Evolutionary conservation across 2,113 vertebrate species (phyloP).

Genomic region (Marmota monax): DNA sequence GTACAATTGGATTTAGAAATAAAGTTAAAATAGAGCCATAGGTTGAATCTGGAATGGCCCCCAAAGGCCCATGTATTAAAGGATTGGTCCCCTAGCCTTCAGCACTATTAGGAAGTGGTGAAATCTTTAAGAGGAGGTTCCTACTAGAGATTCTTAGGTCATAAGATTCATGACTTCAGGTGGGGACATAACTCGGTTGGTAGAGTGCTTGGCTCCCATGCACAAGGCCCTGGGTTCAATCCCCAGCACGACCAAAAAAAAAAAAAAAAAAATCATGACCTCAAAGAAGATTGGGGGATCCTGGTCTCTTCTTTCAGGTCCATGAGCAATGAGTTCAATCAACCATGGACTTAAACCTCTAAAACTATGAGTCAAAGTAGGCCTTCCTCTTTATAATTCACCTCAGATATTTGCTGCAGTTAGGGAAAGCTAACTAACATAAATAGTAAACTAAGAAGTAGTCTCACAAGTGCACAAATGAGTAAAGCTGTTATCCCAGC

Average conservation of each 20-base stretch:
- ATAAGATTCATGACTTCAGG: neutral
- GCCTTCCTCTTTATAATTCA: neutral
- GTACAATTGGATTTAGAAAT: neutral
- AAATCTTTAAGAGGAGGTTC: neutral
- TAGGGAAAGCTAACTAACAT: neutral
- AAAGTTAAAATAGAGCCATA: neutral
- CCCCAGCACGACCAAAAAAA: too few species aligned
- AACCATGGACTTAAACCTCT: neutral
- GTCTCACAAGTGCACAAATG: neutral
- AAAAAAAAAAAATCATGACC: too few species aligned
- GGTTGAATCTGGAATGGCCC: neutral
- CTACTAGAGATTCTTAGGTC: neutral
- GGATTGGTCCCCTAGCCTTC: neutral
- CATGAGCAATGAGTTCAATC: neutral
- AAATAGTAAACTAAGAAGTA: conserved; percentile 29
- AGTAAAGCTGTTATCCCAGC: neutral
- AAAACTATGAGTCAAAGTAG: neutral
- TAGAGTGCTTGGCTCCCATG: too few species aligned
- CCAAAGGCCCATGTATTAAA: neutral
- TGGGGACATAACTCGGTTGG: too few species aligned
- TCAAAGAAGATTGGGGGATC: neutral
- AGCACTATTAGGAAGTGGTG: neutral
- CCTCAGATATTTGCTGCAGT: neutral
- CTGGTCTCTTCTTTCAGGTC: neutral
- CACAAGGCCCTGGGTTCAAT: too few species aligned